Evolutionary conservation across 2,888 invertebrate genomes (phyloP).

Genomic region (Gibbula magus): DNA sequence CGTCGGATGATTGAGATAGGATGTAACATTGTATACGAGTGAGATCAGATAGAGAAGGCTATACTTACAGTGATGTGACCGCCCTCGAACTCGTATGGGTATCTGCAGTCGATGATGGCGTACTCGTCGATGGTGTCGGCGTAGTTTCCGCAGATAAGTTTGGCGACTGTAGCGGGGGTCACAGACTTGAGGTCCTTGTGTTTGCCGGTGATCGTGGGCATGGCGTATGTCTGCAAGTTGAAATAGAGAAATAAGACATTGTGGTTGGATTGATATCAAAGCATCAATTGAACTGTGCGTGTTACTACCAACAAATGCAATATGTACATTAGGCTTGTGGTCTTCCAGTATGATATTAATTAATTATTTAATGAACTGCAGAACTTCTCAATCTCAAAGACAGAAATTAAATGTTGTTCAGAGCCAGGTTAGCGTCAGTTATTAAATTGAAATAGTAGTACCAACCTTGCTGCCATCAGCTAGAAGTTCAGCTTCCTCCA

Average conservation of each 20-base stretch:
- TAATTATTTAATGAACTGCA: no score
- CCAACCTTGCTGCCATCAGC: constrained; percentile 23
- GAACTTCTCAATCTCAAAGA: neutral
- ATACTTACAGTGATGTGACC: constrained; percentile 24
- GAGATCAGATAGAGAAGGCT: neutral
- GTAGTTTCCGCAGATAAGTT: constrained; percentile 83
- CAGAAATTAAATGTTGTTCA: neutral
- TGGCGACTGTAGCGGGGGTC: constrained; percentile 57
- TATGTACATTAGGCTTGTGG: no score
- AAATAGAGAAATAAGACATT: neutral
- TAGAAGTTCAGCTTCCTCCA: neutral
- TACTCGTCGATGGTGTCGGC: constrained; percentile 80
- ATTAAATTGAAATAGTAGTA: neutral
- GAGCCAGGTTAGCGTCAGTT: neutral
- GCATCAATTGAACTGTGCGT: no score
- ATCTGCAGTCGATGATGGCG: constrained; percentile 91
- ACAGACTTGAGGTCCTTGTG: constrained; percentile 63
- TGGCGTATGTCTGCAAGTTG: constrained; percentile 38
- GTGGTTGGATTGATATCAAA: no score
- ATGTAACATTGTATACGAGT: no score
- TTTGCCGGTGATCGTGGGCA: constrained; percentile 54
- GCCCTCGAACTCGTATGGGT: constrained; percentile 89
- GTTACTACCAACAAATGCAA: no score
- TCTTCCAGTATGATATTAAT: no score
- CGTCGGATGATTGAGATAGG: no score